Evolutionary conservation across 2,113 vertebrate species (phyloP).

Genomic region (Atractosteus spatula): DNA sequence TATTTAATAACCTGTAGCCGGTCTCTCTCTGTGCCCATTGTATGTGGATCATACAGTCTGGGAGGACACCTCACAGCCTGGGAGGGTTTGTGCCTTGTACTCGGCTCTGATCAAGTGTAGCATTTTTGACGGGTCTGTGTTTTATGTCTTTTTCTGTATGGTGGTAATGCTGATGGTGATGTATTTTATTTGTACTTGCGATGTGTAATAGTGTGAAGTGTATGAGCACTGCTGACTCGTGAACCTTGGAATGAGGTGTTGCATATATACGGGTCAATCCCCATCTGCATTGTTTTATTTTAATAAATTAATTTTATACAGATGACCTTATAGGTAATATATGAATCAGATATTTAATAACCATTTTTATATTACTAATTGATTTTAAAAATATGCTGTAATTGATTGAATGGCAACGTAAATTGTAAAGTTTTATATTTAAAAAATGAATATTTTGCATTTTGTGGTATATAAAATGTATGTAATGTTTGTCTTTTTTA

Average conservation of each 20-base stretch:
- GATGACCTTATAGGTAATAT: constrained; percentile 3
- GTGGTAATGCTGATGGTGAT: too few relatives aligned
- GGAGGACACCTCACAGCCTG: too few relatives aligned
- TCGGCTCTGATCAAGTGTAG: neutral
- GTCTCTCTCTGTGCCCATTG: too few relatives aligned
- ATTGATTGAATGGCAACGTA: neutral
- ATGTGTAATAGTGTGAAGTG: constrained; percentile 26
- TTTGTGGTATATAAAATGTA: neutral
- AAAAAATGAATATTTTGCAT: neutral
- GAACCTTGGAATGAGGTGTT: neutral
- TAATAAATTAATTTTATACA: constrained; percentile 5
- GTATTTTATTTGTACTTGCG: constrained; percentile 40
- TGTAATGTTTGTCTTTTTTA: too few relatives aligned
- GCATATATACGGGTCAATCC: neutral
- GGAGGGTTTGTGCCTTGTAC: too few relatives aligned
- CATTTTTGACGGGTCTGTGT: neutral
- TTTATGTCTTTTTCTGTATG: too few relatives aligned
- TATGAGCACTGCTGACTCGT: neutral
- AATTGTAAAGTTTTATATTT: neutral
- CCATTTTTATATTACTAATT: neutral
- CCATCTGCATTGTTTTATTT: neutral
- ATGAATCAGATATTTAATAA: constrained; percentile 2
- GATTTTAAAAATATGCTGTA: neutral
- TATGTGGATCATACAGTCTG: too few relatives aligned
- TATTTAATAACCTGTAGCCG: too few relatives aligned